Evolutionary conservation across 1,140 invertebrate species (phyloP).

Genomic region (Pseudoatta argentina): DNA sequence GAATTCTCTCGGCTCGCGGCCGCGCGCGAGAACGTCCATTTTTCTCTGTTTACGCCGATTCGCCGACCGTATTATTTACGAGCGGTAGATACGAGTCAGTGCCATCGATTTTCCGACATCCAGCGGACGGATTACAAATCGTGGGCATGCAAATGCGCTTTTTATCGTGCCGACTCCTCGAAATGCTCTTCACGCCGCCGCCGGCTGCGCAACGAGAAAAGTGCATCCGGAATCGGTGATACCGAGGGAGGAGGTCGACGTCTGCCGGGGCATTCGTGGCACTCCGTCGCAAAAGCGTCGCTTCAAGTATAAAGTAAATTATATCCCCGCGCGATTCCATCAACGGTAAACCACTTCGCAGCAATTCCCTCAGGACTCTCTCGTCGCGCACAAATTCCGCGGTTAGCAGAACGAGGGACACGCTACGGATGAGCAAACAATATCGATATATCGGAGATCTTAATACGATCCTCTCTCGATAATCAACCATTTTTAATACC

Average conservation of each 20-base stretch:
- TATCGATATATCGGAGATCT: conserved; percentile 24
- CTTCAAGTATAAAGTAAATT: conserved; percentile 61
- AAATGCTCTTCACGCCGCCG: conserved; percentile 37
- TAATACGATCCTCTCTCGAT: neutral
- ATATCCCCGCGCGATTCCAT: conserved; percentile 33
- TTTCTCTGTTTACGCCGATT: conserved; percentile 61
- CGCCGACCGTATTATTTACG: conserved; percentile 51
- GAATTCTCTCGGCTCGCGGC: neutral
- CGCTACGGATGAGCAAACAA: neutral
- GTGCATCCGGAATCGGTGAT: conserved; percentile 63
- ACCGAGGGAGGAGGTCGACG: neutral
- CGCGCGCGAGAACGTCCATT: conserved; percentile 14
- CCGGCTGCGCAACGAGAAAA: conserved; percentile 33
- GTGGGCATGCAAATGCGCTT: conserved; percentile 67
- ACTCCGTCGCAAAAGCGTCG: conserved; percentile 27
- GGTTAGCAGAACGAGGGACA: conserved; percentile 4
- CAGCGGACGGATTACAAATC: conserved; percentile 65
- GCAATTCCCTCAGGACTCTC: conserved; percentile 20
- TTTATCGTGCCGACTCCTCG: conserved; percentile 59
- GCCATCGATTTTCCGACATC: conserved; percentile 32
- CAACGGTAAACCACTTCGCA: conserved; percentile 24
- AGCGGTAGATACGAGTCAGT: conserved; percentile 48
- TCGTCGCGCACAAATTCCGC: conserved; percentile 6
- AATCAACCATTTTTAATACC: neutral
- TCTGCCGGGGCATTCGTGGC: conserved; percentile 19